Percentiles rank a stretch among this genome's conserved stretches.
phyloP scores from a whole-genome alignment of 2,113 vertebrate species.

The Antechinus stuartii region DNA sequence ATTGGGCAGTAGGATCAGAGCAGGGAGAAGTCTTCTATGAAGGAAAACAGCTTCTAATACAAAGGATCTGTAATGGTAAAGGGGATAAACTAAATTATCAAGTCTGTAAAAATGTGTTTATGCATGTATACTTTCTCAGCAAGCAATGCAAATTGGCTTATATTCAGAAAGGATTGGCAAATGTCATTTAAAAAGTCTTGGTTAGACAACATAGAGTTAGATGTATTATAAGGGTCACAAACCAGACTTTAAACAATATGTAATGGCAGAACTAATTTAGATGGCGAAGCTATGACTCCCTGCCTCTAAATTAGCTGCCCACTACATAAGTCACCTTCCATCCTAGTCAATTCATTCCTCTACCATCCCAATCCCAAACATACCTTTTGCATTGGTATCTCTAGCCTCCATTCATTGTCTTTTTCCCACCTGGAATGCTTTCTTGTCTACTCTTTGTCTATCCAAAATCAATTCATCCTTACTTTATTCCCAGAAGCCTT shows the following conservation, averaged over 20 bases:
- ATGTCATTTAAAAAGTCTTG: background rate
- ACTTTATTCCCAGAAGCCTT: background rate
- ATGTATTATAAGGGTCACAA: background rate
- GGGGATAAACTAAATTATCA: background rate
- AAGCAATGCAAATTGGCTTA: background rate
- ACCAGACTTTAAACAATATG: background rate
- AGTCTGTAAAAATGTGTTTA: background rate
- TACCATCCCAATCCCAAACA: background rate
- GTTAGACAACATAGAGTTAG: background rate
- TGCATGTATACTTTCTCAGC: background rate
- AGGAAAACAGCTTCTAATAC: background rate
- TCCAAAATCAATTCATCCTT: background rate
- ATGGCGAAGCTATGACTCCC: background rate
- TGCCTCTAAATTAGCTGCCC: background rate
- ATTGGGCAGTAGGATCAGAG: background rate
- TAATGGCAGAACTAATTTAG: background rate
- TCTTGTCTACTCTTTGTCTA: background rate
- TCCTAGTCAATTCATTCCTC: background rate
- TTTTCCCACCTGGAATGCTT: background rate
- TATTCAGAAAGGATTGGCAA: background rate
- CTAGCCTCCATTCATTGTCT: background rate
- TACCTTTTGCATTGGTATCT: conserved; percentile 1
- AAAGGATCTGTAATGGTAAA: background rate
- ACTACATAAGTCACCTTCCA: background rate
- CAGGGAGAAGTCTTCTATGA: background rate